Conservation (phyloP, 92 coral and sea anemone genomes). For the Heliopora coerulea region DNA sequence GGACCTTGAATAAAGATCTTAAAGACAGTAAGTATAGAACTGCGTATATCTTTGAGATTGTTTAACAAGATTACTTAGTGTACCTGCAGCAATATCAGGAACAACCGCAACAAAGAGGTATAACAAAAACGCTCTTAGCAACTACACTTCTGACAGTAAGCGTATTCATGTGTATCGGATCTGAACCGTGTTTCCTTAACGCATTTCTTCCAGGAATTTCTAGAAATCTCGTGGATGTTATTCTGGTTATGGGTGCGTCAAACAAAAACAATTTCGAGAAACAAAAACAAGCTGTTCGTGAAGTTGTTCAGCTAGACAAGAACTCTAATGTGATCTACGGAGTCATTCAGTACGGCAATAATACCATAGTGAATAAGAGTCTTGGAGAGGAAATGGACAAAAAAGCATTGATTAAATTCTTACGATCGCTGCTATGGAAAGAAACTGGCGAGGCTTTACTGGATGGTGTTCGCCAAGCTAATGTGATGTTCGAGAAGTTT, state of each 20-base stretch:
- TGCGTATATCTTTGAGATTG: too few species aligned
- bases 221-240: conserved; percentile 4
- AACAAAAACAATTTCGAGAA: conserved; percentile 18
- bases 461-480: conserved; percentile 26
- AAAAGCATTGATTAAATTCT: not conserved
- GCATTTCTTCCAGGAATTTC: not conserved
- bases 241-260: conserved; percentile 29
- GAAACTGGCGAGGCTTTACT: conserved; percentile 24
- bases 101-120: too few species aligned
- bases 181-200: not conserved
- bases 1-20: conserved; percentile 18
- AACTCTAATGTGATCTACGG: conserved; percentile 37
- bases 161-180: too few species aligned
- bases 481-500: not conserved
- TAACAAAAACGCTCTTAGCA: too few species aligned
- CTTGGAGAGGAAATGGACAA: conserved; percentile 15
- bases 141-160: too few species aligned
- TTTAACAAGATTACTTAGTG: too few species aligned
- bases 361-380: not conserved
- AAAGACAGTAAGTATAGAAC: conserved; percentile 32
- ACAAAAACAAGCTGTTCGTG: conserved; percentile 14
- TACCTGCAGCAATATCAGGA: too few species aligned
- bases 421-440: not conserved
- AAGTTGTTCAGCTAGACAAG: not conserved
- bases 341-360: conserved; percentile 29